phyloP scores from a whole-genome alignment of 2,113 vertebrate genomes.

The Budorcas taxicolor region DNA sequence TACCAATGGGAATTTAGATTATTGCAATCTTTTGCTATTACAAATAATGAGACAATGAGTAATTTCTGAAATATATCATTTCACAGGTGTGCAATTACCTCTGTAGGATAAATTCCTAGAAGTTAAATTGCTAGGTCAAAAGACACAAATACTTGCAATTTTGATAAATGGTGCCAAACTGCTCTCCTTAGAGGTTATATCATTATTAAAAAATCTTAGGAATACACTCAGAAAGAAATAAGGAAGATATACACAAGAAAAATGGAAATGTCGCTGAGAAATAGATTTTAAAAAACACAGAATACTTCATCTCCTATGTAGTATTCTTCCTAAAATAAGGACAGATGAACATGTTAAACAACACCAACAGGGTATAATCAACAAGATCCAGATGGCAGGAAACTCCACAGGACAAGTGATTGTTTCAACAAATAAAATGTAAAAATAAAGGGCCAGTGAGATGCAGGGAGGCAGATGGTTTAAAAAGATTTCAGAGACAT shows the following conservation, averaged over 20 bases:
- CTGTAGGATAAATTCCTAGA: conserved; percentile 30
- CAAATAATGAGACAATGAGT: conserved; percentile 40
- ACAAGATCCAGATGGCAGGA: not conserved
- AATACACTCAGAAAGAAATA: conserved; percentile 26
- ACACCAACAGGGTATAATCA: not conserved
- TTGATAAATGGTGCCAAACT: conserved; percentile 37
- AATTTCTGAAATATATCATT: conserved; percentile 37
- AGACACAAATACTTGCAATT: conserved; percentile 41
- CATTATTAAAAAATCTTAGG: conserved; percentile 5
- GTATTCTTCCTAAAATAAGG: conserved; percentile 2
- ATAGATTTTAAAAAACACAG: not conserved
- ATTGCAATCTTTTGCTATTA: conserved; percentile 20
- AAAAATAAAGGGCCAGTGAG: not conserved
- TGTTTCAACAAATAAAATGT: not conserved
- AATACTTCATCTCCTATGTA: not conserved
- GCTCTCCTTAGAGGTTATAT: not conserved
- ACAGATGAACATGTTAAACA: not conserved
- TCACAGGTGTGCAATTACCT: conserved; percentile 52
- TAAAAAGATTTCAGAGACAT: not conserved
- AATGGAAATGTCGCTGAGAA: not conserved
- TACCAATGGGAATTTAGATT: conserved; percentile 35
- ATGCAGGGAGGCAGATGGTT: not conserved
- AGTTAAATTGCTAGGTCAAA: conserved; percentile 56
- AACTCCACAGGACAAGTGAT: not conserved
- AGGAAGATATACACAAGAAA: not conserved